Conservation (phyloP, 2,797 vertebrate genomes). For the Acanthopagrus latus region DNA sequence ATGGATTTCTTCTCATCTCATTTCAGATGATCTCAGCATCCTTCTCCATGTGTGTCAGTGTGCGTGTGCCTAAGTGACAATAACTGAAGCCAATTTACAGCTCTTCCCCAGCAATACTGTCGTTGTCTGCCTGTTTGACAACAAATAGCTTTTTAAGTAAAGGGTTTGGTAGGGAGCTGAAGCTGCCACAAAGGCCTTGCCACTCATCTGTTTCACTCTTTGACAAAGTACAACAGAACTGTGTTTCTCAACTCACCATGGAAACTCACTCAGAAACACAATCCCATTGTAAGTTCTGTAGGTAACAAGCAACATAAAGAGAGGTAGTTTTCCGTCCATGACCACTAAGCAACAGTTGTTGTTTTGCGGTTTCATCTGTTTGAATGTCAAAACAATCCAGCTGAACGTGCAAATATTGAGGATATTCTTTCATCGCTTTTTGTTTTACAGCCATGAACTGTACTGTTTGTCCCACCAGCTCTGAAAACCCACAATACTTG, state of each 20-base stretch:
- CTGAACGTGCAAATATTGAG: too few species aligned
- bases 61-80: slow-evolving; percentile 33
- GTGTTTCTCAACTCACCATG: not conserved
- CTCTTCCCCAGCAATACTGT: slow-evolving; percentile 41
- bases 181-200: slow-evolving; percentile 5
- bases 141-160: slow-evolving; percentile 45
- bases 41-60: slow-evolving; percentile 22
- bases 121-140: slow-evolving; percentile 51
- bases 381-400: too few species aligned
- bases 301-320: not conserved
- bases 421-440: too few species aligned
- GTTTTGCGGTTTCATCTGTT: not conserved
- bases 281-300: not conserved
- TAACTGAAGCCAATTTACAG: slow-evolving; percentile 49
- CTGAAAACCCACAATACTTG: too few species aligned
- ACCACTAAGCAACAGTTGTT: not conserved
- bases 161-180: slow-evolving; percentile 18
- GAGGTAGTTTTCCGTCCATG: not conserved
- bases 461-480: too few species aligned
- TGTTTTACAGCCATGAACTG: too few species aligned
- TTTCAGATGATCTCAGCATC: slow-evolving; percentile 26
- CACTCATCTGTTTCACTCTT: slow-evolving; percentile 15
- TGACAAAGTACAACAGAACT: slow-evolving; percentile 4
- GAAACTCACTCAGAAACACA: not conserved
- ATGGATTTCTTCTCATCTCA: slow-evolving; percentile 39